phyloP scores from a whole-genome alignment of 2,113 vertebrate genomes.

The Rhodinocichla rosea region DNA sequence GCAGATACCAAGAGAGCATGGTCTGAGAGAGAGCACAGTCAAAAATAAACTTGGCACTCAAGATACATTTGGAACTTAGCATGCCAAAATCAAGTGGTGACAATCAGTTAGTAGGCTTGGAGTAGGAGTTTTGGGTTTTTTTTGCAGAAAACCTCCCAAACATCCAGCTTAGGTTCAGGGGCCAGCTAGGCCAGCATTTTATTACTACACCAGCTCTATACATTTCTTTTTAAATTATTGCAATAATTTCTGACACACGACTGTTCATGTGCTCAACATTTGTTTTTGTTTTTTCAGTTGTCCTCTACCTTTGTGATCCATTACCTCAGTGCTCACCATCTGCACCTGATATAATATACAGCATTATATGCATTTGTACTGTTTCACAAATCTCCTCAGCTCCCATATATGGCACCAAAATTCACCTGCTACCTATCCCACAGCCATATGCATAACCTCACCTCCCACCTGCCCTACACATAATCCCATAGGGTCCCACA shows the following conservation, averaged over 20 bases:
- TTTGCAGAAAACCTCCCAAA: neutral
- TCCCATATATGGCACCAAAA: neutral
- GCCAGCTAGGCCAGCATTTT: neutral
- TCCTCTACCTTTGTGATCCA: neutral
- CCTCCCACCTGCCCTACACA: neutral
- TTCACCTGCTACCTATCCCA: neutral
- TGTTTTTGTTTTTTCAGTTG: neutral
- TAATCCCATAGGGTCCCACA: neutral
- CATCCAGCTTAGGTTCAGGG: neutral
- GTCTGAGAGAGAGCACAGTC: neutral
- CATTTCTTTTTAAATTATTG: neutral
- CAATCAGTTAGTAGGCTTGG: neutral
- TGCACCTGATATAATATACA: neutral
- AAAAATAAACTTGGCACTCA: neutral
- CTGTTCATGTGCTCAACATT: neutral
- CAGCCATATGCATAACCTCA: neutral
- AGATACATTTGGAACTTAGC: neutral
- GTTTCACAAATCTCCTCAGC: neutral
- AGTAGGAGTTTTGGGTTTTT: neutral
- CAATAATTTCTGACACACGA: neutral
- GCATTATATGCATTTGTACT: neutral
- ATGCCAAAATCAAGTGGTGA: neutral
- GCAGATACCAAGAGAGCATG: neutral
- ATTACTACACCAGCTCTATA: neutral
- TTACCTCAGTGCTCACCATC: neutral